Evolutionary conservation across 2,113 vertebrate species (phyloP).

Genomic region (Melanotaenia duboulayi): DNA sequence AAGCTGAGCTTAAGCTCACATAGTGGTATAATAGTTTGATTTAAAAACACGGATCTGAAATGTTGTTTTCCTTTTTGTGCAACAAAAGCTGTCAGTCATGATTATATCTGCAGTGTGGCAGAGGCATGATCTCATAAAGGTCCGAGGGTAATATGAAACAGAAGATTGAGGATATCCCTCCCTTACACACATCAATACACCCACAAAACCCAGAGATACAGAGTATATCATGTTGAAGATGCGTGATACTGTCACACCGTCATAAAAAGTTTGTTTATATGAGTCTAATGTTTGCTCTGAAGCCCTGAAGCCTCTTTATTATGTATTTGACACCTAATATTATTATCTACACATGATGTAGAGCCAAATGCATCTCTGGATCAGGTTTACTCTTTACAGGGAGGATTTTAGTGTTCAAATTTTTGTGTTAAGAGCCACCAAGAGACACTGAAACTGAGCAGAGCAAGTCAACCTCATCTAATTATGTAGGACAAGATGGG

Average conservation of each 20-base stretch:
- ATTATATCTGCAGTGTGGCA: conserved; percentile 24
- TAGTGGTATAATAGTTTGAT: conserved; percentile 42
- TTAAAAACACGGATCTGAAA: conserved; percentile 46
- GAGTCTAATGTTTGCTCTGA: neutral
- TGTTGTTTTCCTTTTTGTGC: conserved; percentile 38
- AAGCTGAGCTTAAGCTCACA: conserved; percentile 31
- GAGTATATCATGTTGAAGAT: neutral
- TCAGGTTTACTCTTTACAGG: neutral
- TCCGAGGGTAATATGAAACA: conserved; percentile 55
- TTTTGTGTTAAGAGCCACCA: neutral
- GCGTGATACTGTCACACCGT: conserved; percentile 12
- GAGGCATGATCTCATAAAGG: conserved; percentile 52
- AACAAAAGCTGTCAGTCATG: conserved; percentile 47
- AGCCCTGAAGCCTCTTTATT: neutral
- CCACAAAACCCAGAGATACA: conserved; percentile 8
- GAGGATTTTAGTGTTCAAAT: too few species aligned
- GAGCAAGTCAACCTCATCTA: neutral
- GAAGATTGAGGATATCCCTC: conserved; percentile 31
- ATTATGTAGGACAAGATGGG: too few species aligned
- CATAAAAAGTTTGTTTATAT: conserved; percentile 21
- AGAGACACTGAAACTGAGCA: neutral
- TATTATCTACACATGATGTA: neutral
- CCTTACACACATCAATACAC: conserved; percentile 25
- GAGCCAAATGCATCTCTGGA: neutral
- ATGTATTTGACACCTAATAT: neutral